A percentile compares a stretch with the other conserved stretches of the same genome.
These are phyloP conservation scores for Falco columbarius DNA, from an alignment of 2,797 vertebrate genomes.

Conservation along the genomic window DNA sequence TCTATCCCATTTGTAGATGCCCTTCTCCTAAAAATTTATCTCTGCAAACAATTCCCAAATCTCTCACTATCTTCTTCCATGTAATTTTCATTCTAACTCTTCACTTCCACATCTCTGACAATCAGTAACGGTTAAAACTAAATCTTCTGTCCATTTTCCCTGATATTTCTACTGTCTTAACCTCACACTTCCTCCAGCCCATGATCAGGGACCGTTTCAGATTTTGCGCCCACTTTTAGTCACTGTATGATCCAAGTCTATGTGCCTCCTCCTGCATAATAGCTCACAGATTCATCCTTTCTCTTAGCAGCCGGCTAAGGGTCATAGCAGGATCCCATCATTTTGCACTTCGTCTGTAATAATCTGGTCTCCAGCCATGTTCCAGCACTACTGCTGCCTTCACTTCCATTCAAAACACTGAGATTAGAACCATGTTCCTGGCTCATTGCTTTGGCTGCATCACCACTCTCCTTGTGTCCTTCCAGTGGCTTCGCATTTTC, in stretches of 20 bases:
- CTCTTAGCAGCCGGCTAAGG: neutral
- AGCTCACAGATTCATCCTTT: slow-evolving; percentile 17
- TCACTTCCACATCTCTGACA: neutral
- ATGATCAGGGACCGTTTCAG: neutral
- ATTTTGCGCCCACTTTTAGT: neutral
- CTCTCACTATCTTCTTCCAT: neutral
- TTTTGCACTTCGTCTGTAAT: neutral
- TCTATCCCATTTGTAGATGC: neutral
- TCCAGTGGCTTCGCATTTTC: neutral
- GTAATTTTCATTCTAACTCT: neutral
- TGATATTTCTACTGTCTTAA: neutral
- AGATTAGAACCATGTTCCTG: neutral
- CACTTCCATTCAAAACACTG: neutral
- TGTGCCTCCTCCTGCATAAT: neutral
- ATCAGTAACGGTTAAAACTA: neutral
- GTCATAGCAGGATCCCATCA: neutral
- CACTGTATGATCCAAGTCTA: neutral
- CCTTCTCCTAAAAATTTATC: neutral
- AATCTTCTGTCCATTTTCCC: neutral
- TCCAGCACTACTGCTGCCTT: neutral
- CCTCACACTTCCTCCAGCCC: neutral
- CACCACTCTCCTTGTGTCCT: neutral
- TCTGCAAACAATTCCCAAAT: neutral
- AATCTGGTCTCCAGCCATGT: neutral
- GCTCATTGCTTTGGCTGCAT: neutral